phyloP scores from a whole-genome alignment of 2,797 vertebrate genomes.

The Periparus ater region DNA sequence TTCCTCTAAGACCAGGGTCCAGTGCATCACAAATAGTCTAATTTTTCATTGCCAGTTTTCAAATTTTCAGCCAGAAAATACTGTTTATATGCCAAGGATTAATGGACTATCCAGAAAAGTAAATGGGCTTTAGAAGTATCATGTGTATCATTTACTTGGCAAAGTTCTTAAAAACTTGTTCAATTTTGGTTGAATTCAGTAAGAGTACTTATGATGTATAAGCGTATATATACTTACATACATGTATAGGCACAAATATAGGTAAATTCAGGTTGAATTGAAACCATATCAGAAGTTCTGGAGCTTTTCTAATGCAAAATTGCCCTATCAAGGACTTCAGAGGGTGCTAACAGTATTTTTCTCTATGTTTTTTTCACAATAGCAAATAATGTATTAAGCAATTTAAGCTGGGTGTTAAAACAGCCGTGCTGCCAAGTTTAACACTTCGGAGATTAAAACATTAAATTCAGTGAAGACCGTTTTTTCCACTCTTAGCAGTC shows the following conservation, averaged over 20 bases:
- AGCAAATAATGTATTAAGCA: neutral
- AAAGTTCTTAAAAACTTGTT: neutral
- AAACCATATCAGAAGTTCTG: neutral
- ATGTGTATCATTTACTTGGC: neutral
- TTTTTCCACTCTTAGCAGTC: neutral
- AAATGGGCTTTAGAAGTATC: neutral
- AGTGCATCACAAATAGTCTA: neutral
- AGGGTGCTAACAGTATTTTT: neutral
- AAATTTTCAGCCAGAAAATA: neutral
- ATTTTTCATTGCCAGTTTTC: neutral
- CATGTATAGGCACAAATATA: neutral
- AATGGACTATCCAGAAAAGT: neutral
- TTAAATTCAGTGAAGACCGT: neutral
- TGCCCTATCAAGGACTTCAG: neutral
- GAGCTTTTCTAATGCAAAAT: neutral
- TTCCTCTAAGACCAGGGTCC: neutral
- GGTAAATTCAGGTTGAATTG: neutral
- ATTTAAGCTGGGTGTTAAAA: neutral
- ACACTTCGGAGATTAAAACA: neutral
- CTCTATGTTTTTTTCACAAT: neutral
- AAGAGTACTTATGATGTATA: neutral
- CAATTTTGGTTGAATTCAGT: neutral
- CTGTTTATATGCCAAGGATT: neutral
- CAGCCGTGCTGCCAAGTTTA: fast-evolving
- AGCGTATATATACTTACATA: neutral